These are phyloP conservation scores for Hedychridium roseum DNA, from an alignment of 2,888 invertebrate genomes.

Conservation along the genomic window DNA sequence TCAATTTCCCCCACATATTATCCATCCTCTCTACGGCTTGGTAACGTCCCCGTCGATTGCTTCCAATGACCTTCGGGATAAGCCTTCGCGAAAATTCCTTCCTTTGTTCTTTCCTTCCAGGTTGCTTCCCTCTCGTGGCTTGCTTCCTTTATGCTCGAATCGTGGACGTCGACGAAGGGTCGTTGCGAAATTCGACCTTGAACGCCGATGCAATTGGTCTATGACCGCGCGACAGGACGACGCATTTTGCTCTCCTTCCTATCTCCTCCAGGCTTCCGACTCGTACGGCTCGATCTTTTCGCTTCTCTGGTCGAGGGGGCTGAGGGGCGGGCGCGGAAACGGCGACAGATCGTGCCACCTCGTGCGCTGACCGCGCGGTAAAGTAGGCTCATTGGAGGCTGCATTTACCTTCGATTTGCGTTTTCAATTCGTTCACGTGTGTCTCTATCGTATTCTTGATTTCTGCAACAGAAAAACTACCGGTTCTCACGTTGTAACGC, in stretches of 20 bases:
- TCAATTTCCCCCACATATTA: no score
- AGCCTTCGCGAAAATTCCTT: conserved; percentile 6
- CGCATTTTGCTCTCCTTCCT: conserved; percentile 24
- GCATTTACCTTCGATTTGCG: conserved; percentile 96
- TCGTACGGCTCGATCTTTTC: no score
- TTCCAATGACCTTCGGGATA: conserved; percentile 7
- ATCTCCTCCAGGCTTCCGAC: conserved; percentile 29
- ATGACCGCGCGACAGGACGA: conserved; percentile 12
- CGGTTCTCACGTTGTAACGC: no score
- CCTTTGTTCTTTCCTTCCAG: no score
- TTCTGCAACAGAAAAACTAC: conserved; percentile 78
- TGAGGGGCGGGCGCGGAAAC: conserved; percentile 45
- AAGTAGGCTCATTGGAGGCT: conserved; percentile 85
- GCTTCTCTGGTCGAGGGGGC: conserved; percentile 35
- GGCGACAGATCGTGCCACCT: conserved; percentile 41
- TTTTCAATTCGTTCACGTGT: conserved; percentile 95
- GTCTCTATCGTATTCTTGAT: conserved; percentile 97
- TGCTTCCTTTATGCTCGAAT: conserved; percentile 12
- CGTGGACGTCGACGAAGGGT: conserved; percentile 12
- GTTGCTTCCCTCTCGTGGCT: conserved; percentile 10
- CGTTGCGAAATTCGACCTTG: conserved; percentile 18
- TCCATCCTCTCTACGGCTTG: no score
- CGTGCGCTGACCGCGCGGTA: conserved; percentile 44
- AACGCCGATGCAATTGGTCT: no score
- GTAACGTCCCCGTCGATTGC: conserved; percentile 5